A percentile compares a stretch with the other conserved stretches of the same genome.
Conservation (phyloP, 2,797 vertebrate genomes). For the Galago senegalensis region DNA sequence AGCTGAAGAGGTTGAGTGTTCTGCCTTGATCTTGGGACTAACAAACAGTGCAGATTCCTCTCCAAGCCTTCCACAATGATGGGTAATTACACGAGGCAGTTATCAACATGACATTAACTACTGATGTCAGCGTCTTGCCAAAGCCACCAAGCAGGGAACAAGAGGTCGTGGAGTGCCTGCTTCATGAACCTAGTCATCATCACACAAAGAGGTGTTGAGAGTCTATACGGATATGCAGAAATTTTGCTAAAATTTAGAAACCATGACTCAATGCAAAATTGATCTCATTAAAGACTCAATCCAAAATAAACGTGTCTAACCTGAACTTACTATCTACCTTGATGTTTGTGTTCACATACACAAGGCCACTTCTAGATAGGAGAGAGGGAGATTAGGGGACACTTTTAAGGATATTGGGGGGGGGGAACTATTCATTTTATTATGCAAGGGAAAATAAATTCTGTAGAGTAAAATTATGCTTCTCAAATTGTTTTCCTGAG, state of each 20-base stretch:
- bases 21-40: background rate
- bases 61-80: background rate
- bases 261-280: background rate
- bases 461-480: background rate
- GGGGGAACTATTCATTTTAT: background rate
- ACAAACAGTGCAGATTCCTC: background rate
- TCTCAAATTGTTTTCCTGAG: background rate
- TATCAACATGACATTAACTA: background rate
- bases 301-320: background rate
- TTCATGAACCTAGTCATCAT: background rate
- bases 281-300: background rate
- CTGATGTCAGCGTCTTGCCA: background rate
- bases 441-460: background rate
- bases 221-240: background rate
- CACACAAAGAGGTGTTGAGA: background rate
- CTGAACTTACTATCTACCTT: background rate
- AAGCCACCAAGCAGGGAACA: background rate
- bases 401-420: background rate
- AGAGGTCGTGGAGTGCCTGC: background rate
- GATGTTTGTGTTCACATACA: background rate
- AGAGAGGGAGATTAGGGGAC: background rate
- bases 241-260: constrained; percentile 25
- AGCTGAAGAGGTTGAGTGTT: background rate
- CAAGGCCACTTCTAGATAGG: background rate
- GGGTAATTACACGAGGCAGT: background rate